Evolutionary conservation across 2,797 vertebrate species (phyloP), one percentile per base, ranked within the genome.

Genomic region (Danio jaintianensis): DNA sequence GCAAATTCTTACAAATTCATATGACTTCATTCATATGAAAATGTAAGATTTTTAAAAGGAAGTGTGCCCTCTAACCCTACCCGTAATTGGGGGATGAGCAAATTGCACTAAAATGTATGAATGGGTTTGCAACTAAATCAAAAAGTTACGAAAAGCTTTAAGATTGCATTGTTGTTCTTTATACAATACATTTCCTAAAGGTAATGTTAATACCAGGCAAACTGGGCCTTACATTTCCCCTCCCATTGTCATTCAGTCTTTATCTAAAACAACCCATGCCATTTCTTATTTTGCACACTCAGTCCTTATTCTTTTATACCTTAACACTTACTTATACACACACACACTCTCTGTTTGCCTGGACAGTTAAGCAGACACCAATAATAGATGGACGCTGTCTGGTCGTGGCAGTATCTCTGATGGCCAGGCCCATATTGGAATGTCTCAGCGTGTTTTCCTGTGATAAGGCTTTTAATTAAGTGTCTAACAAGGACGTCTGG

Each of bases 401-500:
- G 80, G 82, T 79, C 50, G 76, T 53, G 62, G 47, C 67, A 77
- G 83, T 88, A 88, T 89, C 89, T 89, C 85, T 87, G 81, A 89
- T 85, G 82, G 79, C 88, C 89, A 89, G 87, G 82, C 84, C 87
- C 84, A 64, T 87, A 58, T 79, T 81, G 87, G 84, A 83, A 85
- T 88, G 84, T 85, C 80, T 86, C 58, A 70, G 77, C 85, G 85
- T 88, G 89, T 89, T 88, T 85, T 80, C 20, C 81, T 74, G 84
- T 13, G 86, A 92, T 92, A 90, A 88, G 89, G 75, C 88, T 87
- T 82, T 91, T 91, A 90, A 91, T 91, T 87, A 91, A 91, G 85
- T 87, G 88, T 88, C 86, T 84, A 86, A 88, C 84, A 88, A 84
- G 73, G 67, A 88, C 7, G 73, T 87, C 84, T 81, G 75, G 22